Conservation (phyloP, 1,140 invertebrate genomes). For the Ceratosolen fusciceps region DNA sequence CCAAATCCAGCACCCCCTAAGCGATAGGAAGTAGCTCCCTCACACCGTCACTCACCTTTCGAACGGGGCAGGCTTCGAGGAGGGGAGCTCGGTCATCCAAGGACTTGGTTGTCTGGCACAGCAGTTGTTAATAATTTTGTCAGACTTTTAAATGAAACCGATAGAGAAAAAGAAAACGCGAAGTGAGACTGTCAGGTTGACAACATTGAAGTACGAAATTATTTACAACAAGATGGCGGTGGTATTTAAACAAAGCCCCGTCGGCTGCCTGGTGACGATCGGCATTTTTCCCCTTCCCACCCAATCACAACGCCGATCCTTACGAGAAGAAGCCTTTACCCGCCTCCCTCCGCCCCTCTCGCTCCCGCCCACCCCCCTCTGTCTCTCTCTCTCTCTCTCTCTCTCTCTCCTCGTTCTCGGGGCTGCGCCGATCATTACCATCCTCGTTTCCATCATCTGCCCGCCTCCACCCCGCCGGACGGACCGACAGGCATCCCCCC, state of each 20-base stretch:
- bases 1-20: too few relatives aligned
- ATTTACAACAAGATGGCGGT: neutral
- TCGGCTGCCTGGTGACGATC: constrained; percentile 40
- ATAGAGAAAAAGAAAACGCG: neutral
- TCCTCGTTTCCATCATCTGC: too few relatives aligned
- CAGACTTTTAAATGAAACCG: neutral
- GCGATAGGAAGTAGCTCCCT: neutral
- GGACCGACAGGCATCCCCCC: too few relatives aligned
- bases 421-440: too few relatives aligned
- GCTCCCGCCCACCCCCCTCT: too few relatives aligned
- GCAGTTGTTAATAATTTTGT: neutral
- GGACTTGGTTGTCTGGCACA: too few relatives aligned
- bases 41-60: neutral
- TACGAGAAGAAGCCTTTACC: too few relatives aligned
- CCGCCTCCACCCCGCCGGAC: too few relatives aligned
- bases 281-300: constrained; percentile 22
- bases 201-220: neutral
- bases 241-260: constrained; percentile 26
- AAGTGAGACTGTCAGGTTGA: neutral
- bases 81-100: too few relatives aligned
- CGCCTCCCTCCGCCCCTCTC: too few relatives aligned
- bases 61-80: neutral
- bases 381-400: too few relatives aligned
- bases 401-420: too few relatives aligned
- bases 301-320: neutral